Percentiles rank a stretch among this genome's conserved stretches.
Evolutionary conservation across 2,888 invertebrate genomes (phyloP).

Genomic region (Antheraea yamamai): DNA sequence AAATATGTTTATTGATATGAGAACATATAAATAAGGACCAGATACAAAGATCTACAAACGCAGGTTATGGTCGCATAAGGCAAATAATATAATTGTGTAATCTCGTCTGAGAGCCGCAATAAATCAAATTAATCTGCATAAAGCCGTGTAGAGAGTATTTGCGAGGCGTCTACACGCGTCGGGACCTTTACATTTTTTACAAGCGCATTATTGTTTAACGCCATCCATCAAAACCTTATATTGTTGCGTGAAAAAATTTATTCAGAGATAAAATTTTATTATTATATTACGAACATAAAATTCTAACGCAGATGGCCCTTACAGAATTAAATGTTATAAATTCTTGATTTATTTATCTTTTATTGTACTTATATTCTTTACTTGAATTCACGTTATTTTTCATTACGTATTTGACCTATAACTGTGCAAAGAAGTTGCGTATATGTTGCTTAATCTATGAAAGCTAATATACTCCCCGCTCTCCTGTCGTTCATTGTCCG

Average conservation of each 20-base stretch:
- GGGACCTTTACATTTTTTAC: slow-evolving; percentile 17
- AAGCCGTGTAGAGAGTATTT: slow-evolving; percentile 39
- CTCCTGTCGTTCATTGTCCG: too few relatives aligned
- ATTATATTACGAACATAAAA: slow-evolving; percentile 3
- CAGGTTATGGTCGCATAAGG: neutral
- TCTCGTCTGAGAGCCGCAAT: slow-evolving; percentile 16
- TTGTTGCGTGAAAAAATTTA: slow-evolving; percentile 1
- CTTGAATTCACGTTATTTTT: too few relatives aligned
- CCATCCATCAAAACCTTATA: slow-evolving; percentile 16
- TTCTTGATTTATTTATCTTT: neutral
- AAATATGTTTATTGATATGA: neutral
- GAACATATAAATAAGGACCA: neutral
- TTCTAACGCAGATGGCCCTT: neutral
- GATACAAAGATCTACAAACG: neutral
- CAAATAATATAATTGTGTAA: slow-evolving; percentile 2
- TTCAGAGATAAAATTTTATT: slow-evolving; percentile 11
- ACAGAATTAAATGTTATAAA: neutral
- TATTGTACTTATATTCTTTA: too few relatives aligned
- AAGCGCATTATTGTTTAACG: slow-evolving; percentile 4
- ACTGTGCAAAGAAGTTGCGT: neutral
- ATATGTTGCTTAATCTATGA: neutral
- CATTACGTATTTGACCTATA: too few relatives aligned
- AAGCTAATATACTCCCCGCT: too few relatives aligned
- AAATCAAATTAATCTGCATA: slow-evolving; percentile 40
- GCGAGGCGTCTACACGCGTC: slow-evolving; percentile 20